Conservation (phyloP, 2,113 vertebrate species). For the Forbesichthys agassizii region DNA sequence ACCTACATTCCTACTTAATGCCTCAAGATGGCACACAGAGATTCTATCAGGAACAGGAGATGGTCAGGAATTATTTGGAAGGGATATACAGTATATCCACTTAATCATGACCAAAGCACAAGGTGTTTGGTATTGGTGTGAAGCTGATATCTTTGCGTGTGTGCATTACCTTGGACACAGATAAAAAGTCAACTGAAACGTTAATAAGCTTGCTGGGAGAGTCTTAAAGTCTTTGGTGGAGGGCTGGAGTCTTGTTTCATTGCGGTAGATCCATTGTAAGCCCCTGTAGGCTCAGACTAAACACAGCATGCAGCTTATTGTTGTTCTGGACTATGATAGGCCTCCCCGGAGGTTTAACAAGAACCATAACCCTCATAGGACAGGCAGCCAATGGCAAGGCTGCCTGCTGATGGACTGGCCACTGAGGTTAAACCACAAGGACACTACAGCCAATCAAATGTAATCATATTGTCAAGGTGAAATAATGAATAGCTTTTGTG, state of each 20-base stretch:
- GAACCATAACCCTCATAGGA: slow-evolving; percentile 53
- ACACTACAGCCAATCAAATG: slow-evolving; percentile 17
- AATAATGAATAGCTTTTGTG: slow-evolving; percentile 30
- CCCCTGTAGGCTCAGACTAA: slow-evolving; percentile 74
- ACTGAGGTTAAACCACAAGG: slow-evolving; percentile 43
- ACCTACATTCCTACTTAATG: slow-evolving; percentile 19
- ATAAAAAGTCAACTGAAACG: slow-evolving; percentile 69
- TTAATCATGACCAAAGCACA: slow-evolving; percentile 2
- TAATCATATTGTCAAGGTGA: slow-evolving; percentile 22
- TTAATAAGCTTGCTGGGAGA: slow-evolving; percentile 62
- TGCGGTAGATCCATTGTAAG: slow-evolving; percentile 62
- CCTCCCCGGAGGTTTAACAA: slow-evolving; percentile 55
- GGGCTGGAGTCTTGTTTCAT: slow-evolving; percentile 64
- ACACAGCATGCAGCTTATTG: slow-evolving; percentile 70
- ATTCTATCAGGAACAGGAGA: slow-evolving; percentile 27
- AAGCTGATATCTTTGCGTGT: slow-evolving; percentile 24
- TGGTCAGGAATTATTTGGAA: slow-evolving; percentile 32
- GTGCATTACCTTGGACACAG: slow-evolving; percentile 62
- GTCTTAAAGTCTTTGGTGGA: slow-evolving; percentile 67
- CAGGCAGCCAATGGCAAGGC: slow-evolving; percentile 47
- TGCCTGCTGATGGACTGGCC: slow-evolving; percentile 41
- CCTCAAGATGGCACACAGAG: neutral
- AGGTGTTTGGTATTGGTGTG: slow-evolving; percentile 30
- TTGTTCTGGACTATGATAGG: slow-evolving; percentile 67
- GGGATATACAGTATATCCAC: slow-evolving; percentile 21